Evolutionary conservation across 2,888 invertebrate genomes (phyloP), one percentile per base, ranked within the genome.

Genomic region (Sylvicola cinctus): DNA sequence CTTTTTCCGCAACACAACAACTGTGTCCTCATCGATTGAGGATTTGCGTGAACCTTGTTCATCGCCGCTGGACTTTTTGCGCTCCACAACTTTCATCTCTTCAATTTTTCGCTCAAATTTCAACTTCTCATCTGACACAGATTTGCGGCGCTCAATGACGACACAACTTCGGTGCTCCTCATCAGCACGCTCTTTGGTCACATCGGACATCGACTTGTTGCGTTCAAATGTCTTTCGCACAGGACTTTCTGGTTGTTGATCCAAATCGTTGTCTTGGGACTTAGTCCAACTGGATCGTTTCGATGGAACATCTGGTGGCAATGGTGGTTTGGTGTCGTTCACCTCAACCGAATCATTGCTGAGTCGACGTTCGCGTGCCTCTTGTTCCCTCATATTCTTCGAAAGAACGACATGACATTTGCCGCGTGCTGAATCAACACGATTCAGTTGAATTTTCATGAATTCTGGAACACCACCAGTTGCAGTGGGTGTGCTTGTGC

Each of bases 401-500:
- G 74, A 67, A 41, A 75, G 55, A 33, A 76, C 71, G 23, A 76
- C 62, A 46, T 74, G 70, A 23, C 66, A 67, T 43, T 67, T 66
- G 11, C 14, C 7, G 4, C 8, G n/a, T 6, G n/a, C 25, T 8
- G 62, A 58, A 44, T 77, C 76, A 5, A 77, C 72, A 49, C 70
- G 70, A 48, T 76, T 74, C 31, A 77, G 47, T 50, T 77, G 75
- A 36, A 74, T 70, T 46, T 72, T 70, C 40, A 76, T 55, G 48
- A 76, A 75, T 49, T 78, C 75, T 1, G 76, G 74, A 11, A 74
- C 60, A 6, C 47, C 45, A 66, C 66, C 43, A 60, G 62, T 49
- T 67, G 20, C 4, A 67, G 31, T 68, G 58, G n/a, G 44, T 66
- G 64, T 32, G 68, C 67, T 12, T 68, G 68, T 8, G 67, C 67